A percentile compares a stretch with the other conserved stretches of the same genome.
Conservation (phyloP, 2,113 vertebrate species). For the Daboia siamensis region DNA sequence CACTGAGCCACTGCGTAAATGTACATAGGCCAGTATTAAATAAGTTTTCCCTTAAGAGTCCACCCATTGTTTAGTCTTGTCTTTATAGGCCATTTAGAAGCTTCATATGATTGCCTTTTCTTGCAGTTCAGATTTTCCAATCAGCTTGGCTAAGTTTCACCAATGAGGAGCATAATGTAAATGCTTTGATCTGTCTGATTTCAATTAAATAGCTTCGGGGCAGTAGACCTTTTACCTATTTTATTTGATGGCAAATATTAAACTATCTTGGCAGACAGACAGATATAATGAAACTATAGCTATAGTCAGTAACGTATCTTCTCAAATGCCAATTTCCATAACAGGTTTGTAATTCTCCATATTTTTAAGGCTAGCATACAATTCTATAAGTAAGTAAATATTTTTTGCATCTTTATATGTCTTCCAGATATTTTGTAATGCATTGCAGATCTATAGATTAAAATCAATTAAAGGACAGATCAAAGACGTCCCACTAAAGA, state of each 20-base stretch:
- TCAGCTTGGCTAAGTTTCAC: not conserved
- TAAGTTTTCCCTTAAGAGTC: not conserved
- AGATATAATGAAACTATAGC: too few relatives aligned
- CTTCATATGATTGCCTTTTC: not conserved
- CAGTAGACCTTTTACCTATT: not conserved
- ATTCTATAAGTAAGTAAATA: not conserved
- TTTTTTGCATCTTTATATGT: not conserved
- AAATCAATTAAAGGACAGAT: not conserved
- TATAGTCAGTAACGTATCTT: not conserved
- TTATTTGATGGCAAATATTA: not conserved
- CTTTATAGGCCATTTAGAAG: not conserved
- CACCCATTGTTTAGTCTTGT: not conserved
- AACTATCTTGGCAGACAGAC: not conserved
- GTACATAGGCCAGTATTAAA: not conserved
- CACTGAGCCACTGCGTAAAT: not conserved
- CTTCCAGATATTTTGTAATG: not conserved
- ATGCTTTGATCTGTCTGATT: conserved; percentile 16
- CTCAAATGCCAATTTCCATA: not conserved
- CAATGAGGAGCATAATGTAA: not conserved
- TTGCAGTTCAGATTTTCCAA: not conserved
- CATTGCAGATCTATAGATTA: conserved; percentile 5
- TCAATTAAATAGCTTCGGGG: not conserved
- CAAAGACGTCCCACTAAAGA: not conserved
- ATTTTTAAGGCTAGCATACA: not conserved
- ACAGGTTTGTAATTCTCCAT: not conserved